These are phyloP conservation scores for Psilopsiagon aymara DNA, from an alignment of 2,113 vertebrate genomes.

Conservation along the genomic window DNA sequence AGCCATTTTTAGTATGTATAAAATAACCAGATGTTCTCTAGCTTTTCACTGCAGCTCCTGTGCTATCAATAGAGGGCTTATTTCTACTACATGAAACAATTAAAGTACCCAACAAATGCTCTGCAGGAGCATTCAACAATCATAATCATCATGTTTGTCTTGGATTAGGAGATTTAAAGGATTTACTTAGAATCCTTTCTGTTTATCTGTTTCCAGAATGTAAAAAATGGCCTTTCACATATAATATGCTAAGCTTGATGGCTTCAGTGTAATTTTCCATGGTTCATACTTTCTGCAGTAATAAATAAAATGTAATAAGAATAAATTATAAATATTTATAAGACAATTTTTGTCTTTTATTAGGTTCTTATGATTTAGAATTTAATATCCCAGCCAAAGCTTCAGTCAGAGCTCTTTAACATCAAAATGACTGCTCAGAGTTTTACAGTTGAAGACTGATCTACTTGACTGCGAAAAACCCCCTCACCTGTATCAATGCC, in stretches of 20 bases:
- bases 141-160: constrained; percentile 58
- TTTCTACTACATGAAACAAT: constrained; percentile 33
- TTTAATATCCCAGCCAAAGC: constrained; percentile 21
- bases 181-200: constrained; percentile 43
- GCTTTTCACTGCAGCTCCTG: neutral
- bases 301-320: constrained; percentile 38
- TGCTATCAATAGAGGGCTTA: neutral
- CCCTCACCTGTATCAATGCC: constrained; percentile 8
- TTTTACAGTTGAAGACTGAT: neutral
- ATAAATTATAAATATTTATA: constrained; percentile 55
- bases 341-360: constrained; percentile 33
- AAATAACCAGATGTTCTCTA: neutral
- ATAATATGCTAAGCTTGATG: neutral
- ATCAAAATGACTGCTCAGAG: neutral
- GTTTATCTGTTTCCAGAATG: constrained; percentile 23
- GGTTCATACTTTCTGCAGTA: neutral
- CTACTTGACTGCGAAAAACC: neutral
- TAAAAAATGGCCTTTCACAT: neutral
- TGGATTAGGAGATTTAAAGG: constrained; percentile 29
- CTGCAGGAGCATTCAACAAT: constrained; percentile 53
- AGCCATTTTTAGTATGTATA: neutral
- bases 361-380: neutral
- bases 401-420: neutral
- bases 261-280: constrained; percentile 15
- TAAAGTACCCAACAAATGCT: constrained; percentile 16